Evolutionary conservation across 37 sponge, comb jelly and placozoan species (phyloP), one percentile per base, ranked within the genome.

Genomic region (Diacarnus erythraeanus): DNA sequence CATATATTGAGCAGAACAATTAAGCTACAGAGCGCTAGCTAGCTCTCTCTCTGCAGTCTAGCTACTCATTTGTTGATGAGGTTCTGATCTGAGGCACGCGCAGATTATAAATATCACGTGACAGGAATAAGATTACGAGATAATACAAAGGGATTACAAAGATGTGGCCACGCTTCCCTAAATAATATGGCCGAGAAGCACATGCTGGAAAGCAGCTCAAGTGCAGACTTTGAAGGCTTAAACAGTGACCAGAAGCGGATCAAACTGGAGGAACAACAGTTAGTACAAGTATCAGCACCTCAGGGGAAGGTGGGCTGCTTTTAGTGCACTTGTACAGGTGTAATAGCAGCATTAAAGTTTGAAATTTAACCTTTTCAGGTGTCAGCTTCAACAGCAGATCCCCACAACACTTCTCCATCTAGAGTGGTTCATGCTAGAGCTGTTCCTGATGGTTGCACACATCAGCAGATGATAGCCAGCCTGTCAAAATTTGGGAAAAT

Each of bases 401-500:
- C 95, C 2, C 95, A 95, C 65, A 87, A 91, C 60, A 80, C 95
- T n/a, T 84, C 95, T 35, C 84, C 88, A 2, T 95, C 95, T 20
- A 89, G 87, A 0, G 95, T 95, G 0, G 90, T 95, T 38, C 95
- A 95, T 75, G 95, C 89, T 0, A 70, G 95, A 23, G 92, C 92
- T 22, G 92, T 95, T 4, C 92, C 95, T n/a, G 95, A 95, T 44
- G 95, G 95, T n/a, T 91, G 92, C 51, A 91, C 87, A 22, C 85
- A 81, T 71, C 84, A 84, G 40, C 77, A 84, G 69, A 82, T 95
- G 75, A 51, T 89, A 3, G 82, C 75, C 31, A 15, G 77, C 20
- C 83, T 95, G 33, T 33, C 68, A 12, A 83, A 85, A 21, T 95
- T 86, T 77, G 95, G 95, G 26, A 88, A 82, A 44, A 91, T 95